A percentile compares a stretch with the other conserved stretches of the same genome.
Evolutionary conservation across 2,113 vertebrate genomes (phyloP).

Genomic region (Haliaeetus leucogaster): DNA sequence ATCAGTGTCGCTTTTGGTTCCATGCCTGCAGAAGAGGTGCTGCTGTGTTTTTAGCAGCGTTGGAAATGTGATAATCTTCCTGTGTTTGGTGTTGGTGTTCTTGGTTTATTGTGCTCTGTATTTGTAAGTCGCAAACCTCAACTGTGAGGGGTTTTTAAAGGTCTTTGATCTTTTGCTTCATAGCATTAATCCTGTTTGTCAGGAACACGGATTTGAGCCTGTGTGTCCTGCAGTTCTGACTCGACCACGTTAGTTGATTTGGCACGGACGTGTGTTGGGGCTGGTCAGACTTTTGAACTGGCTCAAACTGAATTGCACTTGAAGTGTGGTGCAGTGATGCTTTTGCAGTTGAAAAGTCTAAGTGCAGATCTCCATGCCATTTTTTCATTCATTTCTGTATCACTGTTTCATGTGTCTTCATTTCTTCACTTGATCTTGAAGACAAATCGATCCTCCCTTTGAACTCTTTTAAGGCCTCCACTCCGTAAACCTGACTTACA

Average conservation of each 20-base stretch:
- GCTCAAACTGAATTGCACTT: fast-evolving
- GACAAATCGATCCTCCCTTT: background rate
- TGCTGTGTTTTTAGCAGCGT: background rate
- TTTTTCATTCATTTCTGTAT: background rate
- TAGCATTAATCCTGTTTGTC: background rate
- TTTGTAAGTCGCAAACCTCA: background rate
- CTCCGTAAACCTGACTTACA: fast-evolving
- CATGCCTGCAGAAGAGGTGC: background rate
- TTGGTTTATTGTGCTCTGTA: background rate
- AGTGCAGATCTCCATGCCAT: fast-evolving
- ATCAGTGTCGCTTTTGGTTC: background rate
- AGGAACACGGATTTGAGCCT: background rate
- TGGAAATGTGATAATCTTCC: background rate
- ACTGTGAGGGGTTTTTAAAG: background rate
- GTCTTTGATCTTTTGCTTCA: background rate
- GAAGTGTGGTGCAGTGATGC: background rate
- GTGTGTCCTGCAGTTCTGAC: background rate
- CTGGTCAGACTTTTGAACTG: background rate
- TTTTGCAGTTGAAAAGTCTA: background rate
- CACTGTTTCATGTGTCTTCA: fast-evolving
- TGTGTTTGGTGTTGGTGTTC: background rate
- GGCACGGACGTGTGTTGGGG: background rate
- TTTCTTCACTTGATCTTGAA: background rate
- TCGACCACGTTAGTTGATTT: background rate
- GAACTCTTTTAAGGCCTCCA: background rate